These are phyloP conservation scores for Notodonta ziczac DNA, from an alignment of 2,888 invertebrate species.

Conservation along the genomic window DNA sequence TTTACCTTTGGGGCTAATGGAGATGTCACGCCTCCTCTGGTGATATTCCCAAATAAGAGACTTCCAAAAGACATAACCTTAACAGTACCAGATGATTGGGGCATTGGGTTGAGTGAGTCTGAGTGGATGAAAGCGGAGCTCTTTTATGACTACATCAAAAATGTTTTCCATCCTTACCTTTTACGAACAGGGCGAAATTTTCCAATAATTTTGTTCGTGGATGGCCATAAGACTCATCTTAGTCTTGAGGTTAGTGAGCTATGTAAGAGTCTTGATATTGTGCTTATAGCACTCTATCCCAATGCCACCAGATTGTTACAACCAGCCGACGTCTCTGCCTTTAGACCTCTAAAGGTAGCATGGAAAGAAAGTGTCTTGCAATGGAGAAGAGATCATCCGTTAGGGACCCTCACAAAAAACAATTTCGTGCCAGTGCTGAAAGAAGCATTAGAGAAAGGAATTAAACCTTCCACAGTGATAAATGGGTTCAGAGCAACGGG, in stretches of 20 bases:
- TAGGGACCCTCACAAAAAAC: no score
- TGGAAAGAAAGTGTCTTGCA: no score
- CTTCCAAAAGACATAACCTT: no score
- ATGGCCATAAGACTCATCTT: slow-evolving; percentile 24
- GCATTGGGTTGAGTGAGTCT: slow-evolving; percentile 53
- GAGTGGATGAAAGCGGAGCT: slow-evolving; percentile 64
- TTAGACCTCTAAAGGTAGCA: slow-evolving; percentile 6
- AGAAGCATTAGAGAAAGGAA: no score
- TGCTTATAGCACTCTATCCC: slow-evolving; percentile 29
- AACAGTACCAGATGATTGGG: slow-evolving; percentile 39
- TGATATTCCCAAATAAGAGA: slow-evolving; percentile 34
- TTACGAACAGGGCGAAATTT: slow-evolving; percentile 34
- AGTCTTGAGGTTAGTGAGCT: slow-evolving; percentile 22
- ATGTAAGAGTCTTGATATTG: slow-evolving; percentile 11
- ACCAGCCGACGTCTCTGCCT: slow-evolving; percentile 37
- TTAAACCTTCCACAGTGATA: no score
- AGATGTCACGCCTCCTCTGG: slow-evolving; percentile 49
- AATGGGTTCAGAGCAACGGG: no score
- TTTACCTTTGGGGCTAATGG: slow-evolving; percentile 56
- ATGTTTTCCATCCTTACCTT: slow-evolving; percentile 45
- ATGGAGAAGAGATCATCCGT: no score
- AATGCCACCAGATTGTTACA: slow-evolving; percentile 35
- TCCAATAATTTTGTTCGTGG: slow-evolving; percentile 56
- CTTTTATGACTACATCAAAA: slow-evolving; percentile 58
- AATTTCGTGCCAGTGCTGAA: no score